Base-by-base conservation (phyloP, 2,888 invertebrate genomes). In the Caenorhabditis sinica region DNA sequence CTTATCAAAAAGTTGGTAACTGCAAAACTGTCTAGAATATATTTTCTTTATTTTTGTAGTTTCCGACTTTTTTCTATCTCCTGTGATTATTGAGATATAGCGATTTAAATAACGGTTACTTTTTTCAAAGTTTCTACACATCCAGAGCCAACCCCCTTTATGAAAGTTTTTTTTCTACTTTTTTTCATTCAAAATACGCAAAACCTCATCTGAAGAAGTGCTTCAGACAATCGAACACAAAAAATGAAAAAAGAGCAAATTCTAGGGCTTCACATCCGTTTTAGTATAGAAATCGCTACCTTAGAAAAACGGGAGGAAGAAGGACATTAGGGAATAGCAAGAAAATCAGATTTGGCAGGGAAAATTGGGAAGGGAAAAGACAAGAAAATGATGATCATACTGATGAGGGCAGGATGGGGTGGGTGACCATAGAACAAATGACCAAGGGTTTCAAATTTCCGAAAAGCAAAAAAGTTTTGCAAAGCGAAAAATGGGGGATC, bases 331-430 rank as follows among this genome's bases (percentile, higher is more conserved):
- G 20, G 25, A 28, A 28, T 28, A 56, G 25, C 28, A 25, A 28
- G 56, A 56, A 49, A 56, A 56, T 56, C 28, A 23, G 56, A 56
- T 56, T 56, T 56, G 28, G 51, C 9, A 0, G n/a, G 53, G 53
- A 28, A 28, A 56, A 56, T 28, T 5, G 20, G 23, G 15, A n/a
- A 49, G 8, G 49, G n/a, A 56, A 56, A 28, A 15, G 28, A 56
- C 15, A 15, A 28, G 56, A 56, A 56, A 56, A 56, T 23, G 28
- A 56, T 28, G 53, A 53, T n/a, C 17, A 20, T 53, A 23, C 9
- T 20, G 53, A 25, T 53, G 11, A 28, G 28, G 13, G 8, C 11
- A 49, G 49, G n/a, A 17, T 17, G 49, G 25, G 56, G 25, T 40
- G 40, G 40, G 13, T 40, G 40, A 40, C 40, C 40, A 40, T 6